These are phyloP conservation scores for Oxyruncus cristatus DNA, from an alignment of 2,113 vertebrate genomes.

Conservation along the genomic window DNA sequence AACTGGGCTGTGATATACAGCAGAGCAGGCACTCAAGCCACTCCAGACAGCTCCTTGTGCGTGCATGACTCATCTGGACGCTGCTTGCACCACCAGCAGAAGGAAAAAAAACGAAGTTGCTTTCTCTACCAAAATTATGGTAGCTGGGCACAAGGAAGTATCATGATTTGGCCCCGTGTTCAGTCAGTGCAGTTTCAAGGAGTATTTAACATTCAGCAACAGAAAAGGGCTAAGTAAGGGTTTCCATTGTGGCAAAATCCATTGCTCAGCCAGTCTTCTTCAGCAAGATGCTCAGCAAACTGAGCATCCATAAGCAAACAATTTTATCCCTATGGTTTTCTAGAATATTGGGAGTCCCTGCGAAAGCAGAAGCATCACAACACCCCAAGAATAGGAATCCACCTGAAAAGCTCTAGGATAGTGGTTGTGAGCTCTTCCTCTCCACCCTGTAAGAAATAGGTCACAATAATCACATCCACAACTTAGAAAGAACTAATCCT, in stretches of 20 bases:
- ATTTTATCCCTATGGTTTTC: background rate
- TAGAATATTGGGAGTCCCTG: background rate
- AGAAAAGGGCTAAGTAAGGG: background rate
- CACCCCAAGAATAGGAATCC: background rate
- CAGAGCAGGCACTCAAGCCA: background rate
- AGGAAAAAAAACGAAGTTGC: background rate
- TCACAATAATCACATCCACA: background rate
- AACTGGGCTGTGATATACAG: accelerated
- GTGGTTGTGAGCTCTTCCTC: background rate
- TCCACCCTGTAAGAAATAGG: background rate
- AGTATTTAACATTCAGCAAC: background rate
- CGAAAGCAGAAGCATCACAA: background rate
- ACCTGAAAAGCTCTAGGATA: background rate
- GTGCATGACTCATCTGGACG: accelerated
- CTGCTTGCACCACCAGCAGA: background rate
- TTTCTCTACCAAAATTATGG: accelerated
- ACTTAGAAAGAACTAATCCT: background rate
- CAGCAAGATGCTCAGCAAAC: background rate
- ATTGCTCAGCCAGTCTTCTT: background rate
- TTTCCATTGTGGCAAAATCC: background rate
- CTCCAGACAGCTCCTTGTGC: accelerated
- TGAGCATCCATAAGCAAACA: background rate
- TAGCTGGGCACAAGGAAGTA: background rate
- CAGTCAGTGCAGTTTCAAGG: background rate
- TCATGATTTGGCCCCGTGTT: accelerated